phyloP scores from a whole-genome alignment of 2,113 vertebrate genomes.

The Oreamnos americanus region DNA sequence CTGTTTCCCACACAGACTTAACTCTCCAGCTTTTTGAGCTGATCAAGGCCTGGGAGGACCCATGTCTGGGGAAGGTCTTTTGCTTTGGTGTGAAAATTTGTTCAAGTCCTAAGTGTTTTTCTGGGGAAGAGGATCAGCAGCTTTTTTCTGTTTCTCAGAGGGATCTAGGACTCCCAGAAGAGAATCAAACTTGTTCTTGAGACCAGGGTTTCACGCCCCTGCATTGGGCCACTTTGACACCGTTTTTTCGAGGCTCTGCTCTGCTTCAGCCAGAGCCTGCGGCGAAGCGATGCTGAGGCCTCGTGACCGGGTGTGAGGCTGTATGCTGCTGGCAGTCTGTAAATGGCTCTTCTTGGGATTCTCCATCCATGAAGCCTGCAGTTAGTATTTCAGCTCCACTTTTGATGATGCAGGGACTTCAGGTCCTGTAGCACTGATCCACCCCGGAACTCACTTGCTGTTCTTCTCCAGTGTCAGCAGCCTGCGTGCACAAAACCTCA shows the following conservation, averaged over 20 bases:
- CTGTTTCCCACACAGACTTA: neutral
- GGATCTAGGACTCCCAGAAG: neutral
- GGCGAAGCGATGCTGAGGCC: neutral
- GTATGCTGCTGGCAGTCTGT: neutral
- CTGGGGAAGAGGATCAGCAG: neutral
- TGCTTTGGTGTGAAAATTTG: neutral
- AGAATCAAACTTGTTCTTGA: neutral
- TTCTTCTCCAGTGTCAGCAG: neutral
- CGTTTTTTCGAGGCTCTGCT: neutral
- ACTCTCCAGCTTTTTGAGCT: neutral
- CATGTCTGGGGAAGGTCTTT: neutral
- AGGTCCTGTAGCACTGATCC: neutral
- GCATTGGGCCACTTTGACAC: neutral
- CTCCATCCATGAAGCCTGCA: neutral
- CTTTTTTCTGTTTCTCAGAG: neutral
- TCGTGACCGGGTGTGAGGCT: neutral
- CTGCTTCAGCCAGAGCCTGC: neutral
- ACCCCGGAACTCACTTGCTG: neutral
- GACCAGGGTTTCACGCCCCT: neutral
- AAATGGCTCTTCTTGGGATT: neutral
- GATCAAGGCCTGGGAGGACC: neutral
- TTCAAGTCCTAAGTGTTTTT: neutral
- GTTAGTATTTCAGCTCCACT: neutral
- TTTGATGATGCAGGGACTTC: neutral
- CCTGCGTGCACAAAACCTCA: neutral